A percentile compares a stretch with the other conserved stretches of the same genome.
phyloP scores from a whole-genome alignment of 2,797 vertebrate genomes.

The Pagetopsis macropterus region DNA sequence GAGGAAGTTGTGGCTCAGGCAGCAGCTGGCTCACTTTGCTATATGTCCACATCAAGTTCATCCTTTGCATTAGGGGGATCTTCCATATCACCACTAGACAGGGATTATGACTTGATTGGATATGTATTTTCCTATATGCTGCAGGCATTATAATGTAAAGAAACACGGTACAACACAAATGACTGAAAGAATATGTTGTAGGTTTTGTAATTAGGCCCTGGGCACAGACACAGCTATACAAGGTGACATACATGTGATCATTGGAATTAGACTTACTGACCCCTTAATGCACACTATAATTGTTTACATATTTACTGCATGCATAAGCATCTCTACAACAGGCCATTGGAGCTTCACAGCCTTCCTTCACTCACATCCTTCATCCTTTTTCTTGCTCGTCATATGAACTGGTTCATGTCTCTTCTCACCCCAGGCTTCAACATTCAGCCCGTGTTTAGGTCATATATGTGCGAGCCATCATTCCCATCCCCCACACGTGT shows the following conservation, averaged over 20 bases:
- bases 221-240: slow-evolving; percentile 5
- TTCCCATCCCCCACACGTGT: slow-evolving; percentile 60
- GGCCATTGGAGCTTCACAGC: background rate
- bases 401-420: slow-evolving; percentile 57
- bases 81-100: slow-evolving; percentile 28
- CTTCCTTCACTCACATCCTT: slow-evolving; percentile 23
- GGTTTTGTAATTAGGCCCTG: slow-evolving; percentile 32
- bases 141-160: slow-evolving; percentile 18
- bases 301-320: slow-evolving; percentile 31
- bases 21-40: slow-evolving; percentile 29
- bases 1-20: slow-evolving; percentile 56
- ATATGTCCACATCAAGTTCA: slow-evolving; percentile 32
- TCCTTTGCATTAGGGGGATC: slow-evolving; percentile 57
- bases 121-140: slow-evolving; percentile 15
- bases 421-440: slow-evolving; percentile 62
- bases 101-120: slow-evolving; percentile 46
- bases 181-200: slow-evolving; percentile 23
- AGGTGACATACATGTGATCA: slow-evolving; percentile 10
- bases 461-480: slow-evolving; percentile 52
- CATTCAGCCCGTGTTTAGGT: slow-evolving; percentile 60
- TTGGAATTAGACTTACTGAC: slow-evolving; percentile 12
- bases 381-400: slow-evolving; percentile 51
- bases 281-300: slow-evolving; percentile 28
- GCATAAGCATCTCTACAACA: slow-evolving; percentile 16
- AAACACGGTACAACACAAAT: slow-evolving; percentile 5